Percentiles rank a stretch among this genome's conserved stretches.
Conservation (phyloP, 2,113 vertebrate genomes). For the Seriola rivoliana region DNA sequence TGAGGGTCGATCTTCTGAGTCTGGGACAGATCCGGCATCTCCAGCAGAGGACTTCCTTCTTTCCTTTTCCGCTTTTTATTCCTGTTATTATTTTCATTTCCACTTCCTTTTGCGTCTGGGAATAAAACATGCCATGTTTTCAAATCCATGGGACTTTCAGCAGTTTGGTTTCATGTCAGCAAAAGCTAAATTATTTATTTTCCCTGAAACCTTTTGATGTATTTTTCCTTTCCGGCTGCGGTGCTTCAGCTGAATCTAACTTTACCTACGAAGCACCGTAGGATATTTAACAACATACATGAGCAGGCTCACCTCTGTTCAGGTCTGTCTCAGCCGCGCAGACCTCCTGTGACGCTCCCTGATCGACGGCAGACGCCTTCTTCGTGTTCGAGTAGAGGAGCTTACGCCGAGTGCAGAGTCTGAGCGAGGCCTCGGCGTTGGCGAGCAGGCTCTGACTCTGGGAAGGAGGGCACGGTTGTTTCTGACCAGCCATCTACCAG, state of each 20-base stretch:
- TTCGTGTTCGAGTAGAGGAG: constrained; percentile 39
- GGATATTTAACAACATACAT: not conserved
- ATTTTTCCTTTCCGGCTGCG: no score
- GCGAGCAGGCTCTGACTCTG: constrained; percentile 15
- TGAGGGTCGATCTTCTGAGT: constrained; percentile 48
- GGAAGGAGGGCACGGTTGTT: not conserved
- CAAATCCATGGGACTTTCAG: no score
- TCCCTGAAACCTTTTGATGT: no score
- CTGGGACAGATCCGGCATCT: constrained; percentile 71
- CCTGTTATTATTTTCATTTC: not conserved
- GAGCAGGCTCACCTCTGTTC: constrained; percentile 32
- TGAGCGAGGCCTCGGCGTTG: not conserved
- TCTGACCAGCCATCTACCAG: constrained; percentile 55
- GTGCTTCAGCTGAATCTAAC: no score
- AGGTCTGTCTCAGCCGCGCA: not conserved
- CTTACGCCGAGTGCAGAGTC: constrained; percentile 55
- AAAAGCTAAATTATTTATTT: no score
- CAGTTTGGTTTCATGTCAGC: no score
- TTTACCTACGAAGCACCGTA: no score
- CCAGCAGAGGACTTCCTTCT: constrained; percentile 57
- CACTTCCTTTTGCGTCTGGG: constrained; percentile 7
- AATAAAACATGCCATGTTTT: not conserved
- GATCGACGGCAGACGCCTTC: not conserved
- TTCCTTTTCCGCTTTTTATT: constrained; percentile 38
- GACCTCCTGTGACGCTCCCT: not conserved